Evolutionary conservation across 1,140 invertebrate genomes (phyloP), one percentile per base, ranked within the genome.

Genomic region (Drosophila prosaltans): DNA sequence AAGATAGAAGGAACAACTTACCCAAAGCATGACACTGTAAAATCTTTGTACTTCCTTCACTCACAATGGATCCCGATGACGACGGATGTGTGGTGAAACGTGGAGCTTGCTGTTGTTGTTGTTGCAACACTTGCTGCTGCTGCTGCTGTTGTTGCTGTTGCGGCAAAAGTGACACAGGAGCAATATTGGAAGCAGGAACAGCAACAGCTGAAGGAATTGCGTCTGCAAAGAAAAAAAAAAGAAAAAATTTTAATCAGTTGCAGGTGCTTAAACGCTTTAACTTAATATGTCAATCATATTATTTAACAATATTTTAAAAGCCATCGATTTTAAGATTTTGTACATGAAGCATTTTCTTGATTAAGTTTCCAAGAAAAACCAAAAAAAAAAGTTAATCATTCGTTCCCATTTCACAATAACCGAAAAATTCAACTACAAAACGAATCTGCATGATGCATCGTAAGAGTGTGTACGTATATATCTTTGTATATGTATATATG

Each of bases 1-100:
- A 43, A 48, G 9, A 41, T 63, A 0, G 48, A 40, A 10, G 7
- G 8, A 51, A 68, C 62, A 36, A 93, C 94, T 95, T 94, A 97
- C 97, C 97, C 93, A 95, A 93, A 21, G 97, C 97, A 92, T 97
- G 96, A 92, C 97, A 98, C 92, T 98, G 96, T 66, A 98, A 94
- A 92, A 98, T 97, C 94, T 98, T 98, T 10, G 96, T 97, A 72
- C 96, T 94, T 90, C 96, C 96, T 93, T 97, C 96, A 91, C 95
- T 95, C 78, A 97, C 96, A 86, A 97, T 95, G 90, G 95, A 97
- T 74, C 96, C 96, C 72, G 96, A 96, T 41, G 95, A 95, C 32
- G 96, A 96, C 11, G 96, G 97, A 84, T 97, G 96, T 72, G 95
- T 96, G 74, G 95, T 96, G 92, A 98, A 97, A 67, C 96, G 93